Conservation (phyloP, 2,797 vertebrate species). For the Enteromius unitaeniatus region DNA sequence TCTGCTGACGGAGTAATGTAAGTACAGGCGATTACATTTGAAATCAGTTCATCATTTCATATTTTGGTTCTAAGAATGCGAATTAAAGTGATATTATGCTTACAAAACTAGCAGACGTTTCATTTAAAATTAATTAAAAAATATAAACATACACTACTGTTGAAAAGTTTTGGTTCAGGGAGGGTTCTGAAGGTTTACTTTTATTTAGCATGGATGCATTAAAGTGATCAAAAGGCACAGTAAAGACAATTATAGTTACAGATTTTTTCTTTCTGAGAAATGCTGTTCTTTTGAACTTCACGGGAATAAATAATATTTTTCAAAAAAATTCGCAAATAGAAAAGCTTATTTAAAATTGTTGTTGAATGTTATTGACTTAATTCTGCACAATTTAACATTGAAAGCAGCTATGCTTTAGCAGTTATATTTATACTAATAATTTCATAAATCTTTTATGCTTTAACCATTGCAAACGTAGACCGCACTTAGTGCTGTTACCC, state of each 20-base stretch:
- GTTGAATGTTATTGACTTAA: background rate
- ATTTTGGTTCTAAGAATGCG: background rate
- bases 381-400: background rate
- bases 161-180: background rate
- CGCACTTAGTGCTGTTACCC: background rate
- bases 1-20: slow-evolving; percentile 9
- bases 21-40: background rate
- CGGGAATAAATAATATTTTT: background rate
- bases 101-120: background rate
- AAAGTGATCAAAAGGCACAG: background rate
- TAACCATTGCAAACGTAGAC: background rate
- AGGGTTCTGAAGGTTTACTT: background rate
- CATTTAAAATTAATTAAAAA: background rate
- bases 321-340: background rate
- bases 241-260: background rate
- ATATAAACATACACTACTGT: background rate
- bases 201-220: background rate
- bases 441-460: background rate
- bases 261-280: too few species aligned
- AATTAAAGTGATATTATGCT: background rate
- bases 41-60: background rate
- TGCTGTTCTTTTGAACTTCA: background rate
- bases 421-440: too few species aligned
- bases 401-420: background rate
- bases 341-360: background rate